Base-by-base conservation (phyloP, 64 coral and sea anemone genomes). In the Platygyra sinensis region DNA sequence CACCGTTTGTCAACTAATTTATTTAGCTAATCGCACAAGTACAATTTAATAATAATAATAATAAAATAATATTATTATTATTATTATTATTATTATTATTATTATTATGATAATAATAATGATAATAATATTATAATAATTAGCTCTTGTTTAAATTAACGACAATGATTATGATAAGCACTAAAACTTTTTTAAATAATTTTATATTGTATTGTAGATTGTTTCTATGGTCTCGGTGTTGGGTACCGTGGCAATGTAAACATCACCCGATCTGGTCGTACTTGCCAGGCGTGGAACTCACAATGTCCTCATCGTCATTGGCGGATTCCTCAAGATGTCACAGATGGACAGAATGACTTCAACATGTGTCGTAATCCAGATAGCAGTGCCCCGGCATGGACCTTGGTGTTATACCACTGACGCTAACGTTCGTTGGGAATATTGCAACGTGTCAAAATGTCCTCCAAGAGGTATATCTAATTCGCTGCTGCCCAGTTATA, bases 171-270 rank as follows among this genome's bases (percentile, higher is more conserved):
- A n/a, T n/a, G n/a, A n/a, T n/a, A n/a, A n/a, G n/a, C n/a, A n/a
- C n/a, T n/a, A n/a, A n/a, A n/a, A n/a, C n/a, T n/a, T n/a, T n/a
- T n/a, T n/a, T n/a, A n/a, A 1, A 36, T 3, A 36, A 36, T 36
- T 36, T 36, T 36, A 36, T 2, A 54, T 67, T 67, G n/a, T 67
- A 10, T 19, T 46, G 42, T 62, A 93, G 91, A 87, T 31, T 93
- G 91, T 74, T 93, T 55, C 91, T 87, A 93, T 57, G 91, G 91
- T 12, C 61, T 52, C 27, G 91, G 91, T 13, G 13, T 87, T 72
- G 91, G 84, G 49, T 93, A 93, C 73, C 84, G 31, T 87, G 91
- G 91, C n/a, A 87, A 87, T 30, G 50, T 64, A 15, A 93, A 62
- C 32, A 72, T 79, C 19, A 93, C 91, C 5, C 73, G 64, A 19